phyloP scores from a whole-genome alignment of 2,113 vertebrate genomes.

The Solea solea region DNA sequence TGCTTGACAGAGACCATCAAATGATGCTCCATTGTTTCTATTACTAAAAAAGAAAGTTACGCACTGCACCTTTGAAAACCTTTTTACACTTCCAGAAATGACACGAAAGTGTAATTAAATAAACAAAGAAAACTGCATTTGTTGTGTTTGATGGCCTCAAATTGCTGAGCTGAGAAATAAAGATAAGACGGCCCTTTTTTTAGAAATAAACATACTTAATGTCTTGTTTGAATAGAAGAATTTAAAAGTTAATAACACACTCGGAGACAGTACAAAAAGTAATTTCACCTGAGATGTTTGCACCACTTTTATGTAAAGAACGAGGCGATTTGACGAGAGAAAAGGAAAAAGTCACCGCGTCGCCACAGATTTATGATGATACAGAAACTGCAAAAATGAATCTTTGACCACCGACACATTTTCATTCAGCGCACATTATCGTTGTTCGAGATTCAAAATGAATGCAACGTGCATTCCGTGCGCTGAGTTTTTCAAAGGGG shows the following conservation, averaged over 20 bases:
- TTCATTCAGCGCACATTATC: background rate
- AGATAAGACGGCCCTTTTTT: background rate
- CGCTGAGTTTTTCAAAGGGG: background rate
- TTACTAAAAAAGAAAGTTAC: too few species aligned
- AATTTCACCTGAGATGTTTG: constrained; percentile 27
- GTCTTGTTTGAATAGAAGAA: background rate
- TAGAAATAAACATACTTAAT: background rate
- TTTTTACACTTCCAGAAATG: too few species aligned
- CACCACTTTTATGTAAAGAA: constrained; percentile 22
- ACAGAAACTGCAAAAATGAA: background rate
- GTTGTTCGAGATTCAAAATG: constrained; percentile 9
- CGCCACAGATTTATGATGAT: background rate
- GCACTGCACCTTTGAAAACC: too few species aligned
- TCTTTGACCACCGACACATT: too few species aligned
- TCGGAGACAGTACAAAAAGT: constrained; percentile 15
- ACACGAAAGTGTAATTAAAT: too few species aligned
- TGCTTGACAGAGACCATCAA: too few species aligned
- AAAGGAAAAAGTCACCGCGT: background rate
- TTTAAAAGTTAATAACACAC: constrained; percentile 25
- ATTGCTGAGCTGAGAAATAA: too few species aligned
- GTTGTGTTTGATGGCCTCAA: too few species aligned
- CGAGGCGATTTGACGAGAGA: background rate
- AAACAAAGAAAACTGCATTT: too few species aligned
- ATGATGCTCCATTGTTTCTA: too few species aligned
- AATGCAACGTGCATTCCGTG: background rate